Conservation (phyloP, 1,140 invertebrate species). For the Caligus rogercresseyi region DNA sequence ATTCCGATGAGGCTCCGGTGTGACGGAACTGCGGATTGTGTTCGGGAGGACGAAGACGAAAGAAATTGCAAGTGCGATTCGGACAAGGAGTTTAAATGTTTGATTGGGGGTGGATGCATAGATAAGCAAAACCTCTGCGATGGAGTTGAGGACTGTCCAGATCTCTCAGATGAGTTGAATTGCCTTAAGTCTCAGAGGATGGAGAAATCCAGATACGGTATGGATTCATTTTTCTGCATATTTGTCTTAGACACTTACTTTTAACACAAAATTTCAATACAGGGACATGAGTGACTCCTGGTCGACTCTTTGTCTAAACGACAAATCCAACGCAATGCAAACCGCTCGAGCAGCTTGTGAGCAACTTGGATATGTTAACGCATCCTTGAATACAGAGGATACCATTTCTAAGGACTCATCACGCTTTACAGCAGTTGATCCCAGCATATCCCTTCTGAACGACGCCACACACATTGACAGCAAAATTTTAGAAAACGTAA, state of each 20-base stretch:
- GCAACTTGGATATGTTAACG: background rate
- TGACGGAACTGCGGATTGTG: slow-evolving; percentile 3
- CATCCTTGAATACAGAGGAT: background rate
- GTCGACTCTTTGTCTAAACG: background rate
- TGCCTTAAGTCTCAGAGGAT: slow-evolving; percentile 1
- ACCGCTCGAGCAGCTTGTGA: background rate
- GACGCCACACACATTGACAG: background rate
- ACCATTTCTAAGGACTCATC: background rate
- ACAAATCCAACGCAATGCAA: background rate
- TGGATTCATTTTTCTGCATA: background rate
- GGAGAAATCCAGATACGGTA: background rate
- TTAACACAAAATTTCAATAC: background rate
- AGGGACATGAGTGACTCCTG: background rate
- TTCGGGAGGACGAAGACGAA: background rate
- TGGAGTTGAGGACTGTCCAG: slow-evolving; percentile 5
- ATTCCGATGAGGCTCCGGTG: slow-evolving; percentile 33
- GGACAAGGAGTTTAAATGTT: slow-evolving; percentile 2
- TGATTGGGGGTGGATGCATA: slow-evolving; percentile 12
- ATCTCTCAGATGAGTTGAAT: slow-evolving; percentile 13
- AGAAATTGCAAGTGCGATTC: background rate
- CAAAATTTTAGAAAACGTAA: background rate
- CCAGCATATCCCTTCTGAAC: background rate
- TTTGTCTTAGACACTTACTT: background rate
- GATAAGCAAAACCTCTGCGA: background rate
- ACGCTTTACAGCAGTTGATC: background rate